Evolutionary conservation across 2,113 vertebrate species (phyloP).

Genomic region (Columba janthina): DNA sequence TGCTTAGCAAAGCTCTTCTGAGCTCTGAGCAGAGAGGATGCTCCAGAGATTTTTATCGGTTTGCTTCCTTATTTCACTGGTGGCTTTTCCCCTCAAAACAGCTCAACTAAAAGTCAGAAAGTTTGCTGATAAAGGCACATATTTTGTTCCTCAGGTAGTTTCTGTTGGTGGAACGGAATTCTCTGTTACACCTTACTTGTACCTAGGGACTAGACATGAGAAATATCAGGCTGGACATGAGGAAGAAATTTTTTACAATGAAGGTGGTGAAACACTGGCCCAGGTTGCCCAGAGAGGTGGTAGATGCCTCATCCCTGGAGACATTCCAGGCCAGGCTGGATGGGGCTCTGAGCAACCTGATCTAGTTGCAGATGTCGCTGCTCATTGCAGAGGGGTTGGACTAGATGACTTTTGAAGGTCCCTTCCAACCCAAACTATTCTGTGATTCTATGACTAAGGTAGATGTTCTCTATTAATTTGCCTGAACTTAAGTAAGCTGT

Average conservation of each 20-base stretch:
- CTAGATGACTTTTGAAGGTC: too few relatives aligned
- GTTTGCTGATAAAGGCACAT: not conserved
- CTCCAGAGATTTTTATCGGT: not conserved
- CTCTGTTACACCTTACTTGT: not conserved
- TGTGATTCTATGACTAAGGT: not conserved
- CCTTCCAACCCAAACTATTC: too few relatives aligned
- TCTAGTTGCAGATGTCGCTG: too few relatives aligned
- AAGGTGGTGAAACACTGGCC: too few relatives aligned
- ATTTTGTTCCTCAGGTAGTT: not conserved
- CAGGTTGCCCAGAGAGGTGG: too few relatives aligned
- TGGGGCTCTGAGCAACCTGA: too few relatives aligned
- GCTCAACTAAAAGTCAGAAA: not conserved
- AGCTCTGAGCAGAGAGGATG: not conserved
- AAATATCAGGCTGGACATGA: too few relatives aligned
- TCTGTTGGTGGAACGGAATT: not conserved
- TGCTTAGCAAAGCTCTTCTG: not conserved
- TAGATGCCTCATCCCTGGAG: too few relatives aligned
- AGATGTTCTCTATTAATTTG: not conserved
- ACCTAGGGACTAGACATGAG: not conserved
- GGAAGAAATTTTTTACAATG: too few relatives aligned
- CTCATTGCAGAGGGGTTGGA: too few relatives aligned
- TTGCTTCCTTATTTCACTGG: not conserved
- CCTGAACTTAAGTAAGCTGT: not conserved
- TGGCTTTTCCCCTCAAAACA: not conserved
- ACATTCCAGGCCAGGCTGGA: too few relatives aligned